phyloP scores from a whole-genome alignment of 2,113 vertebrate genomes.

The Athene noctua region DNA sequence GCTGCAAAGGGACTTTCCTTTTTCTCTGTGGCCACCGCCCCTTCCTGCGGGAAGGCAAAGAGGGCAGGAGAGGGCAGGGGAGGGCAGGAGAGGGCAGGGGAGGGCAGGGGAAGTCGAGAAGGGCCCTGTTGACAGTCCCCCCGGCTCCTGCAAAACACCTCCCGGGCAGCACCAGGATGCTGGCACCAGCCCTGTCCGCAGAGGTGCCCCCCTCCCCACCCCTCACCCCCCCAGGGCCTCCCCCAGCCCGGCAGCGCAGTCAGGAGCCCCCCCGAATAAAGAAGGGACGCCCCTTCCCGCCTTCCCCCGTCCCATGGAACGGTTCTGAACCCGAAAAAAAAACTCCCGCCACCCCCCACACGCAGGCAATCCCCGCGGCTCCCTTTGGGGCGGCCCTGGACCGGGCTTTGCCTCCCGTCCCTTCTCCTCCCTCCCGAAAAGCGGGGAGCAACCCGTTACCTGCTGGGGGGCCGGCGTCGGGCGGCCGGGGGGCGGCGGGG shows the following conservation, averaged over 20 bases:
- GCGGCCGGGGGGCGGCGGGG: neutral
- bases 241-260: neutral
- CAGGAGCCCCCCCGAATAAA: neutral
- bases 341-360: neutral
- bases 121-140: accelerated
- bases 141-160: neutral
- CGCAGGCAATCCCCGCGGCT: neutral
- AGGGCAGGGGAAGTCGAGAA: no score
- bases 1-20: neutral
- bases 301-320: no score
- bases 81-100: no score
- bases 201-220: no score
- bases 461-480: neutral
- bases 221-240: neutral
- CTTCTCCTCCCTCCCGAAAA: neutral
- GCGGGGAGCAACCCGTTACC: neutral
- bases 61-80: no score
- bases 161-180: no score
- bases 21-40: neutral
- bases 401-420: neutral
- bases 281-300: neutral
- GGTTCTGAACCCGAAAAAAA: neutral
- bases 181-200: neutral
- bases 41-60: neutral
- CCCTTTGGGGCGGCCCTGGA: neutral